Percentiles rank a stretch among this genome's conserved stretches.
phyloP scores from a whole-genome alignment of 2,113 vertebrate genomes.

The Chauna torquata region DNA sequence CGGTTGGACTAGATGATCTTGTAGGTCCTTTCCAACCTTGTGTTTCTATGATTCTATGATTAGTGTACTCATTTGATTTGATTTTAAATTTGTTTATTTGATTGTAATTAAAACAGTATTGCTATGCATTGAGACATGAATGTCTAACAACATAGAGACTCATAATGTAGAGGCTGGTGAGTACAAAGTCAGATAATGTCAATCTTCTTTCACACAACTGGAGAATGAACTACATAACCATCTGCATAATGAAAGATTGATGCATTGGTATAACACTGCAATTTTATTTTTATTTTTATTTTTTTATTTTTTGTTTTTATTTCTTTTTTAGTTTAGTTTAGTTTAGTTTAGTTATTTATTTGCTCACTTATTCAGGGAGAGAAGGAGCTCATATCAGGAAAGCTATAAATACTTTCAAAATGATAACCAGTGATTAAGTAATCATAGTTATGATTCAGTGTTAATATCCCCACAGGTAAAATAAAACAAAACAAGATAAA shows the following conservation, averaged over 20 bases:
- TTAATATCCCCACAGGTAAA: not conserved
- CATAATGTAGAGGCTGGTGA: not conserved
- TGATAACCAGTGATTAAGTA: not conserved
- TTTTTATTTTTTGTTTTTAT: not conserved
- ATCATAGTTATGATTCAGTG: not conserved
- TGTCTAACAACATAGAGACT: not conserved
- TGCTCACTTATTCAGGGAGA: not conserved
- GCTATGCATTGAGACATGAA: fast-evolving
- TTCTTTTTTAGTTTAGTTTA: no score
- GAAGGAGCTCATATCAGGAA: not conserved
- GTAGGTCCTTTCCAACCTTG: no score
- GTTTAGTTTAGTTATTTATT: no score
- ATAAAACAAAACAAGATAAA: not conserved
- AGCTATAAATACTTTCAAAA: not conserved
- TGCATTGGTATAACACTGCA: not conserved
- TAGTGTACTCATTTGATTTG: not conserved
- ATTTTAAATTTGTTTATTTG: not conserved
- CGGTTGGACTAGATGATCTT: no score
- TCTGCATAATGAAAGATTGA: not conserved
- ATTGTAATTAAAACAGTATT: not conserved
- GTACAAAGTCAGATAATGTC: not conserved
- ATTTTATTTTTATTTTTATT: not conserved
- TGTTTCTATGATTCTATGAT: no score
- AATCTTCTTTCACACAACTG: not conserved
- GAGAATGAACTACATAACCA: not conserved